These are phyloP conservation scores for Delichon dasypus DNA, from an alignment of 2,797 vertebrate species.

Conservation along the genomic window DNA sequence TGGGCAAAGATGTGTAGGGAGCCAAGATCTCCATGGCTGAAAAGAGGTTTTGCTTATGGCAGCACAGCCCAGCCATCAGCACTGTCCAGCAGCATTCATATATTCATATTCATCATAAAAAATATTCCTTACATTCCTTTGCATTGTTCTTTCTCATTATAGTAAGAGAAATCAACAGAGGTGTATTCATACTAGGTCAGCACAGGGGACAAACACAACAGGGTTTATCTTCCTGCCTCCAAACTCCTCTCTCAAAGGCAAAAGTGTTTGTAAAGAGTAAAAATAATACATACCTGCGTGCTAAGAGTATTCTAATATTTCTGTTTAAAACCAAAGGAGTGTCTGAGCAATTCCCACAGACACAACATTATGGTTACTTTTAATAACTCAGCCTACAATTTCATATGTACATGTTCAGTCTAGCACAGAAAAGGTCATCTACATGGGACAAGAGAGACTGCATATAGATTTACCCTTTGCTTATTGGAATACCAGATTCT, in stretches of 20 bases:
- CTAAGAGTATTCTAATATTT: background rate
- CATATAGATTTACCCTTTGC: background rate
- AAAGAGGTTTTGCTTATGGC: background rate
- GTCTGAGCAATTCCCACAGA: background rate
- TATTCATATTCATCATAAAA: background rate
- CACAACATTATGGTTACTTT: background rate
- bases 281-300: background rate
- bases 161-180: background rate
- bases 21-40: background rate
- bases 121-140: background rate
- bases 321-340: background rate
- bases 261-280: background rate
- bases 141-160: background rate
- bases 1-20: background rate
- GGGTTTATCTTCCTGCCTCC: background rate
- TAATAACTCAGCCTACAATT: background rate
- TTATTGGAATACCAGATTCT: background rate
- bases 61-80: background rate
- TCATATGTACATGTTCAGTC: background rate
- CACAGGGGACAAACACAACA: background rate
- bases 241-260: background rate
- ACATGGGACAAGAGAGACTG: background rate
- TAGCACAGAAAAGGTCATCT: background rate
- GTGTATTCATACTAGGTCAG: background rate
- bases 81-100: background rate